Percentiles rank a stretch among this genome's conserved stretches.
Evolutionary conservation across 2,797 vertebrate species (phyloP).

Genomic region (Phoxinus dragarum): DNA sequence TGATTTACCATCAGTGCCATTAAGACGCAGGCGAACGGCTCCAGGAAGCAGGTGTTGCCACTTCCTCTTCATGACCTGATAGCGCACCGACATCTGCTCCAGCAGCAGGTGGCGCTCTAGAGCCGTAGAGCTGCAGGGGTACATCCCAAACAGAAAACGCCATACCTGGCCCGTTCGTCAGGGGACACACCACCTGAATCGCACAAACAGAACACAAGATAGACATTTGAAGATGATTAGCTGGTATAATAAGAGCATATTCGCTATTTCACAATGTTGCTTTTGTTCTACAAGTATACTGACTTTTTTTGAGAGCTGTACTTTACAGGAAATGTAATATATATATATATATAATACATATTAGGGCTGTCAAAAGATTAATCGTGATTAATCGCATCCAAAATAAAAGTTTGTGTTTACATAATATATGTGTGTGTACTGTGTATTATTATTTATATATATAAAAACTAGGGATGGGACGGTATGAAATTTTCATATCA

Average conservation of each 20-base stretch:
- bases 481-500: too few relatives aligned
- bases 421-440: too few relatives aligned
- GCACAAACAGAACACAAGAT: not conserved
- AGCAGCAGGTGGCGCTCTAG: constrained; percentile 79
- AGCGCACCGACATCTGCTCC: constrained; percentile 78
- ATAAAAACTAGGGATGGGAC: too few relatives aligned
- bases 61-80: constrained; percentile 81
- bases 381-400: too few relatives aligned
- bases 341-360: too few relatives aligned
- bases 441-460: too few relatives aligned
- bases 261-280: not conserved
- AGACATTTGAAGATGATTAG: not conserved
- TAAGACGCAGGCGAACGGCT: constrained; percentile 72
- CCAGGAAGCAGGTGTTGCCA: constrained; percentile 80
- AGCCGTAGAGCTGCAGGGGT: constrained; percentile 80
- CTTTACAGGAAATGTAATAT: not conserved
- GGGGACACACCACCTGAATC: constrained; percentile 76
- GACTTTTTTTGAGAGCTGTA: not conserved
- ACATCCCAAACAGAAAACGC: constrained; percentile 86
- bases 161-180: constrained; percentile 78
- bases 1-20: constrained; percentile 77
- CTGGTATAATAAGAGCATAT: not conserved
- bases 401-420: too few relatives aligned
- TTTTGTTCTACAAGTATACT: not conserved
- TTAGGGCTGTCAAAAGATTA: too few relatives aligned